These are phyloP conservation scores for Acronicta aceris DNA, from an alignment of 2,888 invertebrate species.

Conservation along the genomic window DNA sequence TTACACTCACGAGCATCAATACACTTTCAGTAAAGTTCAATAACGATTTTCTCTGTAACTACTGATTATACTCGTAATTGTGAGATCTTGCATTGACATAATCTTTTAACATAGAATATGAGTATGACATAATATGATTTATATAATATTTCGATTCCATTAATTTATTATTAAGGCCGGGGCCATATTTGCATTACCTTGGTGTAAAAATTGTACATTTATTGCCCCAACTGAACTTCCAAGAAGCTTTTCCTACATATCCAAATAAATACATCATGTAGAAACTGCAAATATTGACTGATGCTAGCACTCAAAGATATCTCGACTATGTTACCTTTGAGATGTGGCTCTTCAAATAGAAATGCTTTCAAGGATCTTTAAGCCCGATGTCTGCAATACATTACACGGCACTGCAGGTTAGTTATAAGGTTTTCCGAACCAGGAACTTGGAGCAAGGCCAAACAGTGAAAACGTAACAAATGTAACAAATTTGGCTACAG, in stretches of 20 bases:
- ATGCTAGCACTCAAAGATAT: slow-evolving; percentile 16
- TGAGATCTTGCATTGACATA: no score
- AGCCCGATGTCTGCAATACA: slow-evolving; percentile 36
- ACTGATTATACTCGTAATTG: no score
- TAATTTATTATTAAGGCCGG: no score
- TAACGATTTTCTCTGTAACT: no score
- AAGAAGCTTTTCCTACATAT: not conserved
- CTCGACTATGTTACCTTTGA: slow-evolving; percentile 23
- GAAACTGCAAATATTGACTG: slow-evolving; percentile 25
- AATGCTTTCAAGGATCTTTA: slow-evolving; percentile 29
- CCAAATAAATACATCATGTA: slow-evolving; percentile 18
- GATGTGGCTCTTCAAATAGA: slow-evolving; percentile 23
- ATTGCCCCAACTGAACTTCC: not conserved
- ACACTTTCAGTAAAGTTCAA: no score
- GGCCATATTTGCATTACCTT: no score
- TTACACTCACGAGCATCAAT: no score
- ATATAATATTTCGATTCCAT: no score
- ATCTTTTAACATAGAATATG: no score
- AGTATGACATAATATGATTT: no score
- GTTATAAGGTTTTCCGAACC: slow-evolving; percentile 27
- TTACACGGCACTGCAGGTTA: slow-evolving; percentile 41
- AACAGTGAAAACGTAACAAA: slow-evolving; percentile 30
- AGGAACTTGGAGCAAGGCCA: slow-evolving; percentile 47
- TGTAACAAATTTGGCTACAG: slow-evolving; percentile 16
- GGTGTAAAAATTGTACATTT: not conserved